phyloP scores from a whole-genome alignment of 1,140 invertebrate genomes.

The Mylabris phalerata region DNA sequence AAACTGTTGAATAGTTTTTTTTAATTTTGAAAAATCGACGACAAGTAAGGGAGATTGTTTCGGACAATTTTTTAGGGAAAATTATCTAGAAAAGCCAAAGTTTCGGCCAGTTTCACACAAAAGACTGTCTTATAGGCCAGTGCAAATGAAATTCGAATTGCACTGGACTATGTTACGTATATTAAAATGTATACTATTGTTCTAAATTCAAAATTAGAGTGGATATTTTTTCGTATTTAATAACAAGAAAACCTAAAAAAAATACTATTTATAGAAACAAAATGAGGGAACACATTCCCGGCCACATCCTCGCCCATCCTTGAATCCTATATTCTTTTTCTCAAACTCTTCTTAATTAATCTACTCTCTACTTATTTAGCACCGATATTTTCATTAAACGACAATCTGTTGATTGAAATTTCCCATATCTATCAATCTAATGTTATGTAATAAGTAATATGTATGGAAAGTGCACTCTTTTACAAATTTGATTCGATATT shows the following conservation, averaged over 20 bases:
- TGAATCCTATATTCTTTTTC: background rate
- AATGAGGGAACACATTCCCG: conserved; percentile 17
- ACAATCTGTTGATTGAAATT: conserved; percentile 24
- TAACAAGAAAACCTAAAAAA: too few relatives aligned
- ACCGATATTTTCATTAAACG: conserved; percentile 21
- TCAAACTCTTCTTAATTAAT: background rate
- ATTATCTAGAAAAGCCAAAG: conserved; percentile 40
- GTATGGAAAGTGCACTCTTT: background rate
- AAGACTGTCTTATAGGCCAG: conserved; percentile 32
- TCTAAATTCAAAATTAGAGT: conserved; percentile 41
- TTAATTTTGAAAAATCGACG: background rate
- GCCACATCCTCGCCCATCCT: conserved; percentile 4
- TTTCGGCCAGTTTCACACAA: conserved; percentile 40
- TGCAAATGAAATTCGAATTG: too few relatives aligned
- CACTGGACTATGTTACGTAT: conserved; percentile 30
- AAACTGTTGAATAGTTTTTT: background rate
- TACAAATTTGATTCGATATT: background rate
- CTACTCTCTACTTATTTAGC: background rate
- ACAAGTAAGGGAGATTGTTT: conserved; percentile 19
- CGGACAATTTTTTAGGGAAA: conserved; percentile 35
- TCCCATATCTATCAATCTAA: background rate
- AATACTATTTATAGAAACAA: conserved; percentile 17
- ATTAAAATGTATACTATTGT: conserved; percentile 37
- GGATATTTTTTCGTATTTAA: conserved; percentile 17
- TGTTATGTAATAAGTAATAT: background rate